phyloP scores from a whole-genome alignment of 2,888 invertebrate species.

The Silvanus unidentatus region DNA sequence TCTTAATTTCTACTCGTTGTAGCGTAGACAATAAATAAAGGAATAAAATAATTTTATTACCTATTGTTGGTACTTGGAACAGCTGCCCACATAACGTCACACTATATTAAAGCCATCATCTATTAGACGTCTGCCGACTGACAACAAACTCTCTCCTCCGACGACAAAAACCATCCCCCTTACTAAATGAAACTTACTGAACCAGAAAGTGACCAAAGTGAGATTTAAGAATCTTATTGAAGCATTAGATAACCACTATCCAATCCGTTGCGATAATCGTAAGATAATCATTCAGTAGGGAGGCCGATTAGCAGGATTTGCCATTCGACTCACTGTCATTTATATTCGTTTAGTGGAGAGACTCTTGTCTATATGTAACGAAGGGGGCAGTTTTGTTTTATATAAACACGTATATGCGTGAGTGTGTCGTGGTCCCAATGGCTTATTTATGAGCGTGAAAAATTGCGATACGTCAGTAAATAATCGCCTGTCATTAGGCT shows the following conservation, averaged over 20 bases:
- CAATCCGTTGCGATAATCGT: constrained; percentile 36
- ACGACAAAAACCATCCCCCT: constrained; percentile 20
- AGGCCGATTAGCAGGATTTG: constrained; percentile 44
- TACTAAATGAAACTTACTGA: constrained; percentile 26
- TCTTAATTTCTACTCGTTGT: too few relatives aligned
- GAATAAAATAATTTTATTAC: too few relatives aligned
- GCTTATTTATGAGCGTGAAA: constrained; percentile 40
- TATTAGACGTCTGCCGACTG: too few relatives aligned
- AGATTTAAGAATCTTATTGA: constrained; percentile 43
- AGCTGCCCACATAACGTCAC: too few relatives aligned
- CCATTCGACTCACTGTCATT: constrained; percentile 45
- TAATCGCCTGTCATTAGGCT: constrained; percentile 34
- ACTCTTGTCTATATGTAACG: constrained; percentile 26
- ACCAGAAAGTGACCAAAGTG: constrained; percentile 42
- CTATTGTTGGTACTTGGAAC: too few relatives aligned
- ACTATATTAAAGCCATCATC: too few relatives aligned
- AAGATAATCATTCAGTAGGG: constrained; percentile 38
- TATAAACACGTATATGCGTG: constrained; percentile 25
- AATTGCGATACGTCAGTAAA: constrained; percentile 37
- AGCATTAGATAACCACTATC: constrained; percentile 32
- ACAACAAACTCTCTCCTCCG: not conserved
- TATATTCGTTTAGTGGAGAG: constrained; percentile 42
- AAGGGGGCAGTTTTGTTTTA: constrained; percentile 14
- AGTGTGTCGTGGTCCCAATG: constrained; percentile 18
- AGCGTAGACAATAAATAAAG: too few relatives aligned